phyloP scores from a whole-genome alignment of 2,888 invertebrate species.

The Tipula unca region DNA sequence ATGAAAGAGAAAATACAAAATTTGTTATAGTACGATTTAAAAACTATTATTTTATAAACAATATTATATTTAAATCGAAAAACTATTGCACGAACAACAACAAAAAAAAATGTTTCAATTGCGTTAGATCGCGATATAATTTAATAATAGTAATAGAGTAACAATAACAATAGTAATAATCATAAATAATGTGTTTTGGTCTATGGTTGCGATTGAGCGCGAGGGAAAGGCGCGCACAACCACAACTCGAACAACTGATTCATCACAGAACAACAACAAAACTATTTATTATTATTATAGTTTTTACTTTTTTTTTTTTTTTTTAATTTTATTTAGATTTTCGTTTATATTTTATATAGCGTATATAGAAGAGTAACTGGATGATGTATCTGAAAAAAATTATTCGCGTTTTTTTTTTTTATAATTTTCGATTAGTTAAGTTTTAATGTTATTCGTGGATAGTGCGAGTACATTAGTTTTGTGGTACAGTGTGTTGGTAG shows the following conservation, averaged over 20 bases:
- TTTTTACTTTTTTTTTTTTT: not conserved
- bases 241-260: not conserved
- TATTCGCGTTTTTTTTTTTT: not conserved
- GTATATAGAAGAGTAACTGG: not conserved
- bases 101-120: not conserved
- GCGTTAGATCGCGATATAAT: constrained; percentile 14
- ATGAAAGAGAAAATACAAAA: not conserved
- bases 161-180: not conserved
- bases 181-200: not conserved
- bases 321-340: not conserved
- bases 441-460: not conserved
- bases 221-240: not conserved
- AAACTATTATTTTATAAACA: not conserved
- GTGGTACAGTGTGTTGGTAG: not conserved
- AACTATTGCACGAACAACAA: not conserved
- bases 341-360: not conserved
- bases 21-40: not conserved
- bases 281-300: not conserved
- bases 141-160: not conserved
- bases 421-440: not conserved
- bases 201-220: not conserved
- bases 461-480: not conserved
- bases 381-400: not conserved
- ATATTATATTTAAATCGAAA: not conserved
- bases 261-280: constrained; percentile 3